Evolutionary conservation across 2,113 vertebrate genomes (phyloP), one percentile per base, ranked within the genome.

Genomic region (Crocuta crocuta): DNA sequence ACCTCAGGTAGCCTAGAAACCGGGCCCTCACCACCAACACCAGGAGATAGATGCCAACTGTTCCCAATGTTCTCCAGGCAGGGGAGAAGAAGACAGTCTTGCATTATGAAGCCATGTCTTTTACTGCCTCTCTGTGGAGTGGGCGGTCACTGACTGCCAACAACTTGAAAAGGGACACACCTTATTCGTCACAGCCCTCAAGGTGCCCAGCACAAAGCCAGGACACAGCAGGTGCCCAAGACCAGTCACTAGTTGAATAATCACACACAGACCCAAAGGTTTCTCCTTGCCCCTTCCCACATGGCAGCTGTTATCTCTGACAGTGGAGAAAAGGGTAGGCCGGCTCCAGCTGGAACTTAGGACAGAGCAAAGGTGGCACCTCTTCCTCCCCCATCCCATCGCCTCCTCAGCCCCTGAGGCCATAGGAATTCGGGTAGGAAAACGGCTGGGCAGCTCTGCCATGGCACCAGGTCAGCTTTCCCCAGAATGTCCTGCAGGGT

Each of bases 31-130:
- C n/a, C 21, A 24, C 35, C 86, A 78, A 84, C 31, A 91, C 28
- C 19, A n/a, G 10, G 48, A 97, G 48, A 84, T 35, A 96, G 63
- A 91, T 50, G 68, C 16, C 95, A 93, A 21, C 53, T 89, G 21
- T 58, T 71, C n/a, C 73, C 66, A 76, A 26, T 35, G 43, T 5
- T 73, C 66, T 65, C 55, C 8, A 65, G 35, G n/a, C 35, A 71
- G 86, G 28, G 33, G 13, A 65, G 24, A 93, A 48, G 24, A 53
- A 74, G 31, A 91, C 50, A 95, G 33, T 55, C 58, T 61, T 2
- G 3, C 11, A 23, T 8, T 35, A 12, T 43, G 58, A 83, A 73
- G n/a, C 11, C 13, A 31, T 1, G n/a, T 33, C 33, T 91, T 92
- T 33, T 35, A 55, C 31, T 35, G 48, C 13, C 28, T n/a, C 35